phyloP scores from a whole-genome alignment of 2,888 invertebrate genomes.

The Lacanobia oleracea region DNA sequence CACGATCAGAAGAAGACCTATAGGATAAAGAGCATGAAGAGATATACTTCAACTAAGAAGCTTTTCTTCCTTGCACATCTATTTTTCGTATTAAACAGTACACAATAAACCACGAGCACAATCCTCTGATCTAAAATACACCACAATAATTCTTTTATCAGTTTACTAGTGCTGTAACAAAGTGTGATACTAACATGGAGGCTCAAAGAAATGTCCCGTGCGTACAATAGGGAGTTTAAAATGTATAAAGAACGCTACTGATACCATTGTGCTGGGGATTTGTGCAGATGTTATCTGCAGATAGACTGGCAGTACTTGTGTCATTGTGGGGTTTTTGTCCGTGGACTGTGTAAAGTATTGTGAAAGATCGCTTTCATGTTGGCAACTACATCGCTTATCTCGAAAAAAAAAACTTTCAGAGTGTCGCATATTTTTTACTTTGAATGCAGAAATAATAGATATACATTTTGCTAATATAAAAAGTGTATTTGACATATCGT shows the following conservation, averaged over 20 bases:
- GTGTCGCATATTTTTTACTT: background rate
- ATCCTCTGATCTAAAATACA: background rate
- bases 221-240: conserved; percentile 42
- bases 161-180: conserved; percentile 7
- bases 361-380: background rate
- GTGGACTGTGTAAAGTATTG: background rate
- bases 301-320: conserved; percentile 18
- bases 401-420: background rate
- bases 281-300: conserved; percentile 28
- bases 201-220: conserved; percentile 22
- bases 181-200: conserved; percentile 13
- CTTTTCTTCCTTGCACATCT: background rate
- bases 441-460: background rate
- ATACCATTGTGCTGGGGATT: conserved; percentile 38
- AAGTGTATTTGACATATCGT: no score
- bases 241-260: conserved; percentile 23
- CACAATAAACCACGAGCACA: background rate
- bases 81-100: background rate
- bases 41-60: no score
- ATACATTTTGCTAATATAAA: no score
- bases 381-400: background rate
- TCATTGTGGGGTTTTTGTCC: conserved; percentile 20
- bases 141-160: conserved; percentile 1
- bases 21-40: no score
- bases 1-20: no score